Base-by-base conservation (phyloP, 2,888 invertebrate species). In the Drosophila histrio region DNA sequence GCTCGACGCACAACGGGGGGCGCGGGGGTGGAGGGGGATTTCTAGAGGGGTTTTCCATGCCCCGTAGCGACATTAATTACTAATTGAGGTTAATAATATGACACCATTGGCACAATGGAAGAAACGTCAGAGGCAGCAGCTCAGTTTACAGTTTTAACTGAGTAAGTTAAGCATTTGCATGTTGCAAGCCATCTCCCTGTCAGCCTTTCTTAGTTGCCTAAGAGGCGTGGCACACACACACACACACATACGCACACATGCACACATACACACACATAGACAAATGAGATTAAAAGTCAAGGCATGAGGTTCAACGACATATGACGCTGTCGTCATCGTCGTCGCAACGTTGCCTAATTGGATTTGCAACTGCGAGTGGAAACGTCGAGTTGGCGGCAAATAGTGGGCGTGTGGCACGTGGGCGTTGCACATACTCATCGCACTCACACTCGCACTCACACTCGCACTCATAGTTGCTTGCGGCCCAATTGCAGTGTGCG, bases 31-130 rank as follows among this genome's bases (percentile, higher is more conserved):
- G 6, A 9, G 32, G 3, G 2, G 2, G 15, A 15, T 9, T 17
- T 15, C 15, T 19, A 24, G 4, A 11, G 30, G 11, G 13, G 30
- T 34, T 17, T 41, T 13, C 22, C 24, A 43, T 28, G 30, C 21
- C 30, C 43, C 43, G 9, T 13, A 47, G 64, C 41, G 66, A 38
- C 70, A 76, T 79, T 68, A 76, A 68, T 63, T 57, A 57, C 53
- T 87, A 87, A 87, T 82, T 82, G 79, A 72, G 76, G 82, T 75
- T 85, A 85, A 87, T 87, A 79, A 84, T 73, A 44, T 60, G 57
- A 59, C 70, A 63, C 47, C 54, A 63, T 36, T 59, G 52, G 28
- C 26, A 24, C 22, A 50, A 54, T 41, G 57, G 32, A 38, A 47
- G 41, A 59, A 34, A 65, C 24, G 38, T 11, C 21, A 32, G 44